Base-by-base conservation (phyloP, 2,797 vertebrate species). In the Halcyon leucocephala region DNA sequence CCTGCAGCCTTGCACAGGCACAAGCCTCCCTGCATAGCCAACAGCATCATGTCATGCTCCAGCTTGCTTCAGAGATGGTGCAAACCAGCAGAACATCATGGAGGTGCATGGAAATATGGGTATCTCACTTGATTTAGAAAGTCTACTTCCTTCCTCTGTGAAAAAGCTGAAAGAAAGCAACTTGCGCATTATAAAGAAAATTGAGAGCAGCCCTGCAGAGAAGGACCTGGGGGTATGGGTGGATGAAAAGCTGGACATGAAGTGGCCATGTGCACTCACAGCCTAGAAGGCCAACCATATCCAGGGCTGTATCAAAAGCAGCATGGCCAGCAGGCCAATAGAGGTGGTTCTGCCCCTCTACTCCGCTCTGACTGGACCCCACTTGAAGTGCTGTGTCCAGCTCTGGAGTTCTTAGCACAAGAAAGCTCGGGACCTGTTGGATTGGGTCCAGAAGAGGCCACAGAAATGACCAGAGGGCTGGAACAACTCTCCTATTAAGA, bases 81-180 rank as follows among this genome's bases (percentile, higher is more conserved):
- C 31, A 28, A 57, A 35, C 39, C 25, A 25, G 12, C 52, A 61
- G 17, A 31, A 12, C 35, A 61, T 37, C 35, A 6, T 1, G 28
- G 42, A 55, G 52, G 20, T 1, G 0, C 42, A 10, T 0, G 39
- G 39, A 24, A 37, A 10, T 0, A 2, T 0, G 4, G n/a, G 16
- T 28, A 29, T 20, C 33, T 62, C 37, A 11, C 22, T 48, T 19
- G 6, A 20, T 57, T 37, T 62, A 31, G 24, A 22, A 55, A 9
- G 19, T 37, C 24, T 10, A 8, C 55, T 22, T 87, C 12, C 24
- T 60, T 39, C 26, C 49, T n/a, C 19, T 7, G 64, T 1, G 3
- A 21, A 62, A 88, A 51, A 65, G 9, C 33, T 44, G 54, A 65
- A 67, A 60, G 33, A 7, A 74, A 61, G 29, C 18, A n/a, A 15